phyloP scores from a whole-genome alignment of 2,888 invertebrate genomes.

The Crematogaster levior region DNA sequence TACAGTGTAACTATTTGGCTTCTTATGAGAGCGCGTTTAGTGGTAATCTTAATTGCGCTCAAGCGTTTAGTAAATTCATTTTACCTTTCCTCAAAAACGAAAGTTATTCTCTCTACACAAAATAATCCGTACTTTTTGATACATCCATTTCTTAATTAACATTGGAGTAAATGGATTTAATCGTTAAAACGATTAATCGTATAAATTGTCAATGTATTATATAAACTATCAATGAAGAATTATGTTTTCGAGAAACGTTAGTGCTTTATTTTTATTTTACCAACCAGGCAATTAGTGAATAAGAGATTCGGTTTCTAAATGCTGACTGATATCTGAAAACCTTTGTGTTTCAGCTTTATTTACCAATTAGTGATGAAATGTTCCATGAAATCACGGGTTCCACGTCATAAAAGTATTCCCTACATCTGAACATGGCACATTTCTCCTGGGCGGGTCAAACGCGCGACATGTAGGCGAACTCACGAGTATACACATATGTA shows the following conservation, averaged over 20 bases:
- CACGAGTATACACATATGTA: constrained; percentile 17
- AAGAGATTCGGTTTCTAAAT: constrained; percentile 1
- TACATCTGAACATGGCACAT: constrained; percentile 63
- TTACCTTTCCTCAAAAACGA: neutral
- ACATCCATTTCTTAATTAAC: constrained; percentile 6
- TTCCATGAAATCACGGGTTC: constrained; percentile 85
- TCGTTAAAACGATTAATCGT: no score
- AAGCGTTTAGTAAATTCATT: constrained; percentile 7
- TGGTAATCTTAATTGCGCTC: constrained; percentile 70
- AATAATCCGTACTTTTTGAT: constrained; percentile 2
- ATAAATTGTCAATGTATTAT: no score
- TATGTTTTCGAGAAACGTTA: neutral
- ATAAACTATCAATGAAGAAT: neutral
- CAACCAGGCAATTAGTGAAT: neutral
- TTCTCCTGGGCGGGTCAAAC: constrained; percentile 75
- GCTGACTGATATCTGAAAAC: constrained; percentile 64
- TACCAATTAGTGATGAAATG: constrained; percentile 84
- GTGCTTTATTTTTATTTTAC: neutral
- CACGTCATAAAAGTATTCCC: constrained; percentile 84
- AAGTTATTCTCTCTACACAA: neutral
- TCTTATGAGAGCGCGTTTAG: constrained; percentile 69
- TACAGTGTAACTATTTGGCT: constrained; percentile 82
- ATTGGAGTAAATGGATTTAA: neutral
- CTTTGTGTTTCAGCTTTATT: constrained; percentile 78
- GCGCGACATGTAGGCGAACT: constrained; percentile 66